Evolutionary conservation across 2,888 invertebrate genomes (phyloP).

Genomic region (Rhagium mordax): DNA sequence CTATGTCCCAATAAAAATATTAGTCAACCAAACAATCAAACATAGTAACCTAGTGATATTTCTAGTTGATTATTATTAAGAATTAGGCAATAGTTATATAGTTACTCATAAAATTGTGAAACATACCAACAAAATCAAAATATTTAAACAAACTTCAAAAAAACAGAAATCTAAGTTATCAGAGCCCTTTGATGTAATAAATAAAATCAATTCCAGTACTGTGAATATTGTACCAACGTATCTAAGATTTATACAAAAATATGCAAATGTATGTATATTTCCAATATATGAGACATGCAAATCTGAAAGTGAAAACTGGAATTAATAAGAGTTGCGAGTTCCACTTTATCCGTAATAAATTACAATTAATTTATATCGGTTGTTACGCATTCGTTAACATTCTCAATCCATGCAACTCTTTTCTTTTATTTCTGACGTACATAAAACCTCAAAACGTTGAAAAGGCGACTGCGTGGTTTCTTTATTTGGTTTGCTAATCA

Average conservation of each 20-base stretch:
- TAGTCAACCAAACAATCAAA: too few relatives aligned
- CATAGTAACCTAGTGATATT: too few relatives aligned
- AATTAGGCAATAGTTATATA: too few relatives aligned
- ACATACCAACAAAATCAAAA: too few relatives aligned
- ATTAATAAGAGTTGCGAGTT: background rate
- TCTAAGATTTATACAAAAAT: background rate
- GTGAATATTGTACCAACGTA: too few relatives aligned
- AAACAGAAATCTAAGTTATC: too few relatives aligned
- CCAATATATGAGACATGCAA: background rate
- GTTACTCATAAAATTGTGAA: too few relatives aligned
- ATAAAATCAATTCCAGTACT: background rate
- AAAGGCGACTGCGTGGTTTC: background rate
- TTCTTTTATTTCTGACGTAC: background rate
- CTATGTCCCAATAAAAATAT: too few relatives aligned
- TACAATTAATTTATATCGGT: background rate
- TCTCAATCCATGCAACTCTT: background rate
- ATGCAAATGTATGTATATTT: background rate
- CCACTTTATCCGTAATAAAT: background rate
- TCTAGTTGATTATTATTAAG: too few relatives aligned
- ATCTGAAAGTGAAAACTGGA: background rate
- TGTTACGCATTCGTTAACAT: background rate
- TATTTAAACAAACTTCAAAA: too few relatives aligned
- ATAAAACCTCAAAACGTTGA: background rate
- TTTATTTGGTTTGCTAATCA: background rate
- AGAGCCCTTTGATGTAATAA: background rate